These are phyloP conservation scores for Lasius platythorax DNA, from an alignment of 2,888 invertebrate genomes.

Conservation along the genomic window DNA sequence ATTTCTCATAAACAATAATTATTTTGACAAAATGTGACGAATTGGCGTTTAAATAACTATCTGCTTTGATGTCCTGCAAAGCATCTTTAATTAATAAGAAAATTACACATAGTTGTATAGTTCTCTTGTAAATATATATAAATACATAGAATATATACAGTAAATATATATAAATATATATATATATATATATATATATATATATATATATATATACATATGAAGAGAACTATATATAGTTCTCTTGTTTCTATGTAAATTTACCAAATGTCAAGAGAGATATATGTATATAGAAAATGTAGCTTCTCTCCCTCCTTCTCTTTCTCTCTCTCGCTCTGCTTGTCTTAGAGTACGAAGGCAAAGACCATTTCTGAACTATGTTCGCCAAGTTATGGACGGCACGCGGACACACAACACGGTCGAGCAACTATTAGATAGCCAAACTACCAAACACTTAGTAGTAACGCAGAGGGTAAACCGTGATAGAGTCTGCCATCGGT, in stretches of 20 bases:
- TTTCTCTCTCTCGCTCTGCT: neutral
- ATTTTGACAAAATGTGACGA: too few species aligned
- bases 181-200: too few species aligned
- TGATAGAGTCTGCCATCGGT: conserved; percentile 2
- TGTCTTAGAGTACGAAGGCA: neutral
- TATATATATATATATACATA: too few species aligned
- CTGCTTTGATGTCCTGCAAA: too few species aligned
- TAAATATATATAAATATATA: too few species aligned
- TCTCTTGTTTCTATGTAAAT: neutral
- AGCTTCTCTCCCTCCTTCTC: neutral
- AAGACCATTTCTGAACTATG: conserved; percentile 24
- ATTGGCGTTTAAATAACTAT: too few species aligned
- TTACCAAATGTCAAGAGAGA: neutral
- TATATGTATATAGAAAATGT: neutral
- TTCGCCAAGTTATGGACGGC: conserved; percentile 18
- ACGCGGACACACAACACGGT: neutral
- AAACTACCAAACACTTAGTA: neutral
- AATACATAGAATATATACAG: too few species aligned
- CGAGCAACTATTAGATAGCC: conserved; percentile 23
- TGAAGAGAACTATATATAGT: too few species aligned
- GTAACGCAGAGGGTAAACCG: neutral
- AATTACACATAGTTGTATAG: too few species aligned
- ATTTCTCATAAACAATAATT: too few species aligned
- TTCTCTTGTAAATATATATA: too few species aligned
- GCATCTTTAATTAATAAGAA: too few species aligned